phyloP scores from a whole-genome alignment of 2,888 invertebrate species.

The Lagria hirta region DNA sequence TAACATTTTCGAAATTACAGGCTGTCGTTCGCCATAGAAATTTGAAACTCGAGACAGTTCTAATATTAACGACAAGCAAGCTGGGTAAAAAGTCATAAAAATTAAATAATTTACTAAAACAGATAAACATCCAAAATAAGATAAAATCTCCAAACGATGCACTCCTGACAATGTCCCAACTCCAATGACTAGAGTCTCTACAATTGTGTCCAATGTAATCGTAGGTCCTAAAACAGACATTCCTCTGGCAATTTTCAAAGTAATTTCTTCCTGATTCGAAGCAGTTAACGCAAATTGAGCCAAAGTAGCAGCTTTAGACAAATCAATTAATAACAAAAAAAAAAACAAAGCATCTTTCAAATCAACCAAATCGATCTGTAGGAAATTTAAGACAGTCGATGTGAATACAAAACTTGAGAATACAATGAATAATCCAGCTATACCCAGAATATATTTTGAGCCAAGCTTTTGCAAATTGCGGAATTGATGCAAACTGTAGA shows the following conservation, averaged over 20 bases:
- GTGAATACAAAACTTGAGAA: slow-evolving; percentile 93
- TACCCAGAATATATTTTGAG: slow-evolving; percentile 79
- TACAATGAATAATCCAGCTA: slow-evolving; percentile 87
- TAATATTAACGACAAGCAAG: slow-evolving; percentile 84
- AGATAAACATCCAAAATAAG: slow-evolving; percentile 88
- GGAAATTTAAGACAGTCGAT: slow-evolving; percentile 83
- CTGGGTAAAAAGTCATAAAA: slow-evolving; percentile 93
- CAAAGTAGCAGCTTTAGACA: slow-evolving; percentile 85
- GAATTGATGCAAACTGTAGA: slow-evolving; percentile 91
- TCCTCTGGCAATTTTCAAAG: slow-evolving; percentile 83
- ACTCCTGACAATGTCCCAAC: slow-evolving; percentile 91
- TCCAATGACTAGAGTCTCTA: slow-evolving; percentile 86
- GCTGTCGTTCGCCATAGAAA: slow-evolving; percentile 41
- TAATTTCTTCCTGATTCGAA: slow-evolving; percentile 77
- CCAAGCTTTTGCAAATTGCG: slow-evolving; percentile 84
- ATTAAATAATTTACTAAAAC: slow-evolving; percentile 89
- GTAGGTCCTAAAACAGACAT: slow-evolving; percentile 85
- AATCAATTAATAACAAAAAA: slow-evolving; percentile 85
- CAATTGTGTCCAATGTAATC: slow-evolving; percentile 85
- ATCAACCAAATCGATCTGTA: slow-evolving; percentile 82
- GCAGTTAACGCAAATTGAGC: slow-evolving; percentile 81
- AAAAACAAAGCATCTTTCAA: slow-evolving; percentile 91
- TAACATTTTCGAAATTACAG: slow-evolving; percentile 43
- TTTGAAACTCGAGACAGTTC: slow-evolving; percentile 61
- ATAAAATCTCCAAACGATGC: slow-evolving; percentile 81